Base-by-base conservation (phyloP, 2,888 invertebrate genomes). In the Drosophila nigricruria region DNA sequence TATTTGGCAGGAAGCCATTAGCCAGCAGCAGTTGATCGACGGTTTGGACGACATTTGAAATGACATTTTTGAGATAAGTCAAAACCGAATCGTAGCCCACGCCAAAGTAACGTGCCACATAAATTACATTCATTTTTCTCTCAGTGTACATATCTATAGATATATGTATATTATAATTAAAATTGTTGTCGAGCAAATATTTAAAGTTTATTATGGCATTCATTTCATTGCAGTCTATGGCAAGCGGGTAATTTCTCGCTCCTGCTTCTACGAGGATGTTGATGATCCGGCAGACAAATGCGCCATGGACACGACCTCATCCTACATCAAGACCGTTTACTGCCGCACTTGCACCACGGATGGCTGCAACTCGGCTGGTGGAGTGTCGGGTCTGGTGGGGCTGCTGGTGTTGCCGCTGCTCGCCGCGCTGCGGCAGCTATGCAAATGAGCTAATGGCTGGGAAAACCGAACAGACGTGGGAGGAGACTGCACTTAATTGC, bases 291-390 rank as follows among this genome's bases (percentile, higher is more conserved):
- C 91, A 53, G 92, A 93, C 68, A 91, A 91, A 61, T 93, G 93
- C 70, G 84, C 89, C 47, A 91, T 90, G 73, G 91, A 92, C 68
- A 90, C 91, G 23, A 91, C 91, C 47, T 92, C 93, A 40, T 92
- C 93, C 36, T 93, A 93, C 66, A 91, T 92, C 23, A 92, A 92
- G 83, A 93, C 92, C 40, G 73, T 92, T 57, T 93, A 86, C 70
- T 93, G 93, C 79, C 91, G 92, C 79, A 93, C 93, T 14, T 93
- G 93, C 80, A 87, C 88, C 77, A 91, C 90, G 32, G 93, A 93
- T 68, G 93, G 92, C 10, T 93, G 93, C 81, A 93, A 93, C 67
- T 88, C 89, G 47, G 92, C 90, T 32, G 77, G 82, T 2, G 84
- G 82, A 23, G 74, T 91, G 53, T 72, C 83, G 25, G 76, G 85